phyloP scores from a whole-genome alignment of 2,797 vertebrate genomes.

The Gambelia wislizenii region DNA sequence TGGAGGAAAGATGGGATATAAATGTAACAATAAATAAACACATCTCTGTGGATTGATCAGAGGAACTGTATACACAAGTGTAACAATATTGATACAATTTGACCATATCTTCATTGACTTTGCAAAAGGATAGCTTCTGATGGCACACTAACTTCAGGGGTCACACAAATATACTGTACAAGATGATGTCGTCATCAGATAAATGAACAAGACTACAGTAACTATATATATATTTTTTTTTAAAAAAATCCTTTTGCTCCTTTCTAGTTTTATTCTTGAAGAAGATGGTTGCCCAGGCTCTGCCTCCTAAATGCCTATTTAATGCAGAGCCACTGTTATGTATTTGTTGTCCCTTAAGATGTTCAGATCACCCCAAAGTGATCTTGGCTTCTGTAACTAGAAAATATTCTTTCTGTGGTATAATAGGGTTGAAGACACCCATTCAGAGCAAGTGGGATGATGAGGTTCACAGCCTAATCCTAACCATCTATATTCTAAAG shows the following conservation, averaged over 20 bases:
- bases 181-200: not conserved
- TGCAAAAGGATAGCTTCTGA: not conserved
- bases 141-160: not conserved
- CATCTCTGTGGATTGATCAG: not conserved
- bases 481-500: not conserved
- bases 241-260: not conserved
- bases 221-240: not conserved
- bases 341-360: not conserved
- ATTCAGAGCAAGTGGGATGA: not conserved
- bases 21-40: no score
- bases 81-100: not conserved
- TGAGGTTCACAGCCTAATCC: not conserved
- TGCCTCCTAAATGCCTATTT: not conserved
- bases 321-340: not conserved
- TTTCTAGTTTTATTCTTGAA: not conserved
- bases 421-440: no score
- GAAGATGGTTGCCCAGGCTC: not conserved
- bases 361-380: not conserved
- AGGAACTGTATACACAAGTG: not conserved
- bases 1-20: not conserved
- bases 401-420: not conserved
- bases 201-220: not conserved
- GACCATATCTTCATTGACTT: not conserved
- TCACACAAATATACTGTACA: not conserved
- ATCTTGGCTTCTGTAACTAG: not conserved